Evolutionary conservation across 92 coral and sea anemone species (phyloP).

Genomic region (Blastomussa wellsi): DNA sequence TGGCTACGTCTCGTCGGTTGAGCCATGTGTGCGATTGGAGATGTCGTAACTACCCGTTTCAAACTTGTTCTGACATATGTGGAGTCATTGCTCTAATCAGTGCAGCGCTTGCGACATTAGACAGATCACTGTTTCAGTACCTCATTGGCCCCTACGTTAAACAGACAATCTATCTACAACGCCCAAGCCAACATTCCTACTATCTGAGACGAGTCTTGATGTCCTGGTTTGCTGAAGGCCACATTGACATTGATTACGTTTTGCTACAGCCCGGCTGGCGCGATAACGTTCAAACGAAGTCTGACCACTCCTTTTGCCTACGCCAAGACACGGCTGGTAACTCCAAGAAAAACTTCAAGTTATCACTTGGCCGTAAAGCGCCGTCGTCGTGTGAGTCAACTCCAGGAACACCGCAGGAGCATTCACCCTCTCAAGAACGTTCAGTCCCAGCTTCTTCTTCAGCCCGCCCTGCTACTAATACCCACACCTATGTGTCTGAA

Average conservation of each 20-base stretch:
- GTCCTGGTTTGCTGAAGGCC: conserved; percentile 42
- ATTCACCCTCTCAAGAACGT: conserved; percentile 8
- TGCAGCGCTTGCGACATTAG: conserved; percentile 7
- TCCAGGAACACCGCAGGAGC: conserved; percentile 16
- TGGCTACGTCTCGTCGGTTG: not conserved
- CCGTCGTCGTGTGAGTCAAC: conserved; percentile 2
- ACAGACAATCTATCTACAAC: conserved; percentile 18
- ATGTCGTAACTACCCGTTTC: not conserved
- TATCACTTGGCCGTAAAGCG: conserved; percentile 6
- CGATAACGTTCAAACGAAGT: conserved; percentile 2
- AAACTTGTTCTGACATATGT: not conserved
- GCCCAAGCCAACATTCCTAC: conserved; percentile 27
- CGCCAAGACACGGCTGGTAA: conserved; percentile 1
- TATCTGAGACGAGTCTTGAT: conserved; percentile 34
- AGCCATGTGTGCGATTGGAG: not conserved
- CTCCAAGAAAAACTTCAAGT: conserved; percentile 8
- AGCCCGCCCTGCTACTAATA: not conserved
- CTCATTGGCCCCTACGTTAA: conserved; percentile 21
- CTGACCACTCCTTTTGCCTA: conserved; percentile 35
- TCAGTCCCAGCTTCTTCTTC: conserved; percentile 8
- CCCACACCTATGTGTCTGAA: not conserved
- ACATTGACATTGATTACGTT: conserved; percentile 25
- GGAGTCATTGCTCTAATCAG: not conserved
- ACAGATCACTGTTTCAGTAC: conserved; percentile 8
- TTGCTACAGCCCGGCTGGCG: conserved; percentile 9